Evolutionary conservation across 2,888 invertebrate genomes (phyloP).

Genomic region (Hyposoter dolosus): DNA sequence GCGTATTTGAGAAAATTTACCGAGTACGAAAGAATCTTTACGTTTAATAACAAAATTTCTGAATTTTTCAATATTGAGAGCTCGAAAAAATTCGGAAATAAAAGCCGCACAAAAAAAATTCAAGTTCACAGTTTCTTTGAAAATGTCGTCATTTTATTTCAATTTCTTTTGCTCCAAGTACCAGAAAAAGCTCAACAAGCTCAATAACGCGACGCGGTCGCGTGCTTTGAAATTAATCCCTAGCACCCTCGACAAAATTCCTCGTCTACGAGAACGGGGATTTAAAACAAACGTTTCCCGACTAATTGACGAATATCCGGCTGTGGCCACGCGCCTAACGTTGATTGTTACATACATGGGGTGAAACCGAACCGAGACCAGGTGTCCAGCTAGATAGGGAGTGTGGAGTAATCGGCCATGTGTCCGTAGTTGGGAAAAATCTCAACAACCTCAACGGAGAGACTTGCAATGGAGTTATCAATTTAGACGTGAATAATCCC

Average conservation of each 20-base stretch:
- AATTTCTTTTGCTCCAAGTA: background rate
- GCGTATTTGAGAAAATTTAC: too few species aligned
- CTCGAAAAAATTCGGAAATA: background rate
- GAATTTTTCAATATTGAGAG: background rate
- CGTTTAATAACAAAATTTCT: background rate
- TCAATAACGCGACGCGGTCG: background rate
- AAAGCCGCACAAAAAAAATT: background rate
- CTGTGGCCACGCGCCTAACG: conserved; percentile 49
- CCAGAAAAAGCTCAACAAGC: background rate
- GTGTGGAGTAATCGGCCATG: conserved; percentile 7
- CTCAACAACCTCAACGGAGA: conserved; percentile 4
- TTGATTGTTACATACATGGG: conserved; percentile 47
- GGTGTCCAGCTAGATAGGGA: conserved; percentile 31
- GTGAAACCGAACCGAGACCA: conserved; percentile 38
- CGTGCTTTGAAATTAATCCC: conserved; percentile 28
- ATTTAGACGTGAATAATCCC: background rate
- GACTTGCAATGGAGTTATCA: background rate
- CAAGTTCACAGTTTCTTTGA: background rate
- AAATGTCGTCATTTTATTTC: background rate
- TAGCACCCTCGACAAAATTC: conserved; percentile 1
- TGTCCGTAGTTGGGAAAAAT: conserved; percentile 30
- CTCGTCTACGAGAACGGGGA: conserved; percentile 1
- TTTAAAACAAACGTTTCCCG: conserved; percentile 40
- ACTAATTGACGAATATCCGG: conserved; percentile 62
- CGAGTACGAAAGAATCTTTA: background rate